Evolutionary conservation across 2,797 vertebrate genomes (phyloP), one percentile per base, ranked within the genome.

Genomic region (Podarcis lilfordi): DNA sequence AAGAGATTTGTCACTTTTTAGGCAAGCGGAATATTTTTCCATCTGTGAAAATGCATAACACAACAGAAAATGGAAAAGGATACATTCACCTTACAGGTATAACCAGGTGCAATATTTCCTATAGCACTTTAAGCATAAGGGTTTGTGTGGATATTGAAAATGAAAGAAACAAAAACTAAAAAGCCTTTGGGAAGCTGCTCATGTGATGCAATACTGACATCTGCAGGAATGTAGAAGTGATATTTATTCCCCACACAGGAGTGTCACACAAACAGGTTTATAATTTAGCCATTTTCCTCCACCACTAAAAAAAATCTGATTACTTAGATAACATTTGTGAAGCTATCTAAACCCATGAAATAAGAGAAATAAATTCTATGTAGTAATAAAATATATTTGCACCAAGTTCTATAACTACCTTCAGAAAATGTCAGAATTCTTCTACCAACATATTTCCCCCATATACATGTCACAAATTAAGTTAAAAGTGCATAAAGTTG

Each of bases 201-300:
- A 0, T 55, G 4, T 21, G 82, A 59, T 90, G 68, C 64, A 11
- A 88, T 32, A 89, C 91, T 92, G 96, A 95, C 97, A 96, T 69
- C 96, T 96, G 72, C 92, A 71, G 96, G 95, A 84, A 1, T 90
- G 25, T 50, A 66, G 9, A 72, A 84, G 25, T 89, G 10, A 15
- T 61, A 5, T 27, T 50, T 29, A n/a, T 17, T 29, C 32, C 19
- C 5, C 8, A 21, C 35, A 66, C 27, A 59, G n/a, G 64, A 35
- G 11, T 27, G 27, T 25, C 43, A 15, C 19, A 43, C 35, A 15
- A 17, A 32, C 32, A 78, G 64, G 19, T 21, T 68, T 55, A 64
- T 81, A 17, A 71, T 72, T 79, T 59, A 84, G 35, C 37, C 45
- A 61, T 72, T 32, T 88, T 32, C 25, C 45, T 75, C 74, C 9